Evolutionary conservation across 2,888 invertebrate species (phyloP), one percentile per base, ranked within the genome.

Genomic region (Candidula unifasciata): DNA sequence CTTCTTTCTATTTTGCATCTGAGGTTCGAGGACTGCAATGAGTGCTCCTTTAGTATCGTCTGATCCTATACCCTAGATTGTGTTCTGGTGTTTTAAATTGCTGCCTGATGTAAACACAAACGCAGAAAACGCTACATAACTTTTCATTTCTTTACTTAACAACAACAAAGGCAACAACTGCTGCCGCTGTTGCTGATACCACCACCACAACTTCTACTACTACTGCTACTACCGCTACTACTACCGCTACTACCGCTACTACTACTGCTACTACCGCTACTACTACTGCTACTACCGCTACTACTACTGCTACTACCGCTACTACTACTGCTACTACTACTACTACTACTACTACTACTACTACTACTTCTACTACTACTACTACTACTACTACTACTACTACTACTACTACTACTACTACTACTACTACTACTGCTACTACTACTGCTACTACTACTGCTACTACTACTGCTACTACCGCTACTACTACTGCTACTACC

Each of bases 361-460:
- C 74, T 74, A 74, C 74, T 74, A 74, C 74, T 74, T 6, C 74
- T 74, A 74, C 37, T 74, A 74, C 74, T 74, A 74, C 74, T 74
- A 74, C 74, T 74, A 74, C 74, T 74, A 74, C 74, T 74, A 74
- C 74, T 74, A 74, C 74, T 74, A 74, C 74, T 74, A 74, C 74
- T 74, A 74, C 74, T 44, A 74, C 74, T 74, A 74, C 74, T 74
- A 74, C 74, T 74, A 74, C 74, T 74, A 74, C 74, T 74, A 74
- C 74, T 74, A 74, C 74, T 74, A 74, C 74, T 74, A 74, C 74
- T 74, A 74, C 74, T 74, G 35, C 74, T 74, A 74, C 74, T 74
- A 35, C 33, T 74, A 35, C 74, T 35, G 44, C 18, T 73, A 73
- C 73, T 73, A 73, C 73, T 73, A 73, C 73, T 73, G 0, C 73